Evolutionary conservation across 2,113 vertebrate genomes (phyloP).

Genomic region (Rhombomys opimus): DNA sequence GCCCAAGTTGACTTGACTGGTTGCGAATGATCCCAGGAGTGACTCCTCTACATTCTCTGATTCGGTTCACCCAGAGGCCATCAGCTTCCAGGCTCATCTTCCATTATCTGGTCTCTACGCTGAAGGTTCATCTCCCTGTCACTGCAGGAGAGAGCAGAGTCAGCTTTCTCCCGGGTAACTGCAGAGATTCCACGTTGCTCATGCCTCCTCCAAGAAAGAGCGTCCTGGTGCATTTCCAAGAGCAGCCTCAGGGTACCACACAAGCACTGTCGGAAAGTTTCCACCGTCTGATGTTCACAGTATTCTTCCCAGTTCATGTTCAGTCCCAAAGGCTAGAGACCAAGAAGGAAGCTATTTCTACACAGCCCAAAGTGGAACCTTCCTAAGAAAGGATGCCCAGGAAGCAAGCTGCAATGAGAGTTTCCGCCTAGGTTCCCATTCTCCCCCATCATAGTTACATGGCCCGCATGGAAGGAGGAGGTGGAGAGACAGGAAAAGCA

Average conservation of each 20-base stretch:
- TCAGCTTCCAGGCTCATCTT: neutral
- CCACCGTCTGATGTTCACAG: constrained; percentile 32
- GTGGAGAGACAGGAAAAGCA: constrained; percentile 16
- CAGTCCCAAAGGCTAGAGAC: constrained; percentile 33
- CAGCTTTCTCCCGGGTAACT: neutral
- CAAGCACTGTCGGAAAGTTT: constrained; percentile 47
- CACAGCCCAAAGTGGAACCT: neutral
- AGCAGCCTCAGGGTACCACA: neutral
- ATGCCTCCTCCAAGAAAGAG: neutral
- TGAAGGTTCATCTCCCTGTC: neutral
- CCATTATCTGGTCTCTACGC: neutral
- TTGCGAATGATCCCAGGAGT: neutral
- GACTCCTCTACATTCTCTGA: neutral
- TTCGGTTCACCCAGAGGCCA: neutral
- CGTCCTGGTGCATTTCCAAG: constrained; percentile 2
- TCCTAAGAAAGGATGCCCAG: constrained; percentile 44
- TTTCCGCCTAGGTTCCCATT: constrained; percentile 7
- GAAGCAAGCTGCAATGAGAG: constrained; percentile 51
- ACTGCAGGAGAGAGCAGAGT: neutral
- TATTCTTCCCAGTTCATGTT: constrained; percentile 63
- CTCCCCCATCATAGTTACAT: constrained; percentile 61
- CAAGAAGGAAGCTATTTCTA: constrained; percentile 22
- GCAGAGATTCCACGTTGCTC: neutral
- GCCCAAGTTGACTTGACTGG: neutral
- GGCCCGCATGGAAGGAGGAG: constrained; percentile 53